Evolutionary conservation across 2,888 invertebrate genomes (phyloP).

Genomic region (Drepanosiphum platanoidis): DNA sequence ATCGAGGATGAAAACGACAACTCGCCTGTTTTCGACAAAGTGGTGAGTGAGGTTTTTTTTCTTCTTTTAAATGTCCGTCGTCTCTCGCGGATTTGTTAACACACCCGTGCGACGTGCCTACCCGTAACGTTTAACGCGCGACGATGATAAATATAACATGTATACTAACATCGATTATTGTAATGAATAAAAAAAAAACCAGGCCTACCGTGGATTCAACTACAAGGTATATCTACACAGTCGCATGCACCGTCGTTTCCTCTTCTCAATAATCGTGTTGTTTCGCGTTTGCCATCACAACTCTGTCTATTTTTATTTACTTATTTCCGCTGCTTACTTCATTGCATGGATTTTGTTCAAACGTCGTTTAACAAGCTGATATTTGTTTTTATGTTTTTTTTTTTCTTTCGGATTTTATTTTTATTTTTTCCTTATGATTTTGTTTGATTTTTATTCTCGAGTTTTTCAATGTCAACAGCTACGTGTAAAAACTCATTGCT

Average conservation of each 20-base stretch:
- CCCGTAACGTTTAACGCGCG: neutral
- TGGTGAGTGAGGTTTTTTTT: conserved; percentile 71
- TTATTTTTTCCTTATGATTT: neutral
- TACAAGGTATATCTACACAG: conserved; percentile 63
- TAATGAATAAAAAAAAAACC: conserved; percentile 5
- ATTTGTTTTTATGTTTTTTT: neutral
- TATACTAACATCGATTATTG: neutral
- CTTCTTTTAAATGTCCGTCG: too few species aligned
- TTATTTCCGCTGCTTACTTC: neutral
- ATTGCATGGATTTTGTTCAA: conserved; percentile 18
- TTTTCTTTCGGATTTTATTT: too few species aligned
- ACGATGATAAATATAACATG: neutral
- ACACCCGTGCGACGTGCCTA: neutral
- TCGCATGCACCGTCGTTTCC: conserved; percentile 22
- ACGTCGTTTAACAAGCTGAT: neutral
- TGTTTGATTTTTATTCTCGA: neutral
- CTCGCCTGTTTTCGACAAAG: conserved; percentile 81
- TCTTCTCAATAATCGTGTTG: neutral
- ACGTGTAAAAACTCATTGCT: neutral
- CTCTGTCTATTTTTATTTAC: neutral
- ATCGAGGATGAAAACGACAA: conserved; percentile 96
- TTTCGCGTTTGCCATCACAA: neutral
- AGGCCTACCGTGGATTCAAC: conserved; percentile 63
- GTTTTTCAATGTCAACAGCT: neutral
- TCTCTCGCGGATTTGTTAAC: too few species aligned